phyloP scores from a whole-genome alignment of 2,888 invertebrate genomes.

The Acleris holmiana region DNA sequence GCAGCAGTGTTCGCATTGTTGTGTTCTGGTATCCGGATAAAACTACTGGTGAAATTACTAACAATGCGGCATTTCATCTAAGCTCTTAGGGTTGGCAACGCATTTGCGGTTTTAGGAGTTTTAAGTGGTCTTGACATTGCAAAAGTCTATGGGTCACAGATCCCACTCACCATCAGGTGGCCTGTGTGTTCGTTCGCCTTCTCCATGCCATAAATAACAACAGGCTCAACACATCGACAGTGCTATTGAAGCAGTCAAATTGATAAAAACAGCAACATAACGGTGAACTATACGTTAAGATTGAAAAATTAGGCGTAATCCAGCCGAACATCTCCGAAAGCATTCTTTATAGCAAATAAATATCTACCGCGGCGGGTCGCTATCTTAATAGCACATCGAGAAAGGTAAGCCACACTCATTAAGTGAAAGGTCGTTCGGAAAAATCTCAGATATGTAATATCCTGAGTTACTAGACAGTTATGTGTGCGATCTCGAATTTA shows the following conservation, averaged over 20 bases:
- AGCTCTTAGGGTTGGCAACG: no score
- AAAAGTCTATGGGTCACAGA: no score
- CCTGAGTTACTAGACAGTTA: constrained; percentile 62
- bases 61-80: no score
- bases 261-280: constrained; percentile 36
- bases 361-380: constrained; percentile 22
- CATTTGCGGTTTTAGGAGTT: no score
- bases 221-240: no score
- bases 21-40: no score
- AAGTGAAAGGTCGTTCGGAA: constrained; percentile 51
- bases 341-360: constrained; percentile 39
- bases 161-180: no score
- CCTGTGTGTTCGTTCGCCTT: no score
- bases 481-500: constrained; percentile 51
- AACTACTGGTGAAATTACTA: no score
- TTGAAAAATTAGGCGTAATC: constrained; percentile 35
- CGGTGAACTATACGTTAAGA: constrained; percentile 18
- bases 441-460: constrained; percentile 54
- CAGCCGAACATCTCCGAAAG: constrained; percentile 35
- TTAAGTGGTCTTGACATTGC: no score
- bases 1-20: no score
- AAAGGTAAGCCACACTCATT: constrained; percentile 37
- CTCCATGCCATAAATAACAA: no score
- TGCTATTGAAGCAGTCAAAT: neutral
- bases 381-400: constrained; percentile 40